Conservation (phyloP, 2,797 vertebrate species). For the Eupleurogrammus muticus region DNA sequence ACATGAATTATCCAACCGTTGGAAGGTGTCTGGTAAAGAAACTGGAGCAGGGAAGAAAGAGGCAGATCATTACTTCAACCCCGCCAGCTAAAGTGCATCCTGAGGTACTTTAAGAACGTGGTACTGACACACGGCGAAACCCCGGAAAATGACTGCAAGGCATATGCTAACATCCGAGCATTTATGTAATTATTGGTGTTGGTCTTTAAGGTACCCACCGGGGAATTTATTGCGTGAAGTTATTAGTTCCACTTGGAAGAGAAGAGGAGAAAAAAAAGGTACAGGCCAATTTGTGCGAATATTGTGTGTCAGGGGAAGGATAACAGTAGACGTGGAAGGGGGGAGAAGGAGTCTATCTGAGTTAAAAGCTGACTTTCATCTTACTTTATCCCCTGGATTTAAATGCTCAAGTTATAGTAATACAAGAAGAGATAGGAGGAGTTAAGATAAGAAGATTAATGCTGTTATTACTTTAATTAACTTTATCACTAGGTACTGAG, state of each 20-base stretch:
- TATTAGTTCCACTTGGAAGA: constrained; percentile 71
- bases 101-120: constrained; percentile 42
- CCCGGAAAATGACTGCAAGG: constrained; percentile 61
- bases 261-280: constrained; percentile 29
- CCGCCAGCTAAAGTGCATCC: constrained; percentile 41
- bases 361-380: constrained; percentile 44
- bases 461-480: background rate
- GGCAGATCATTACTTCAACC: constrained; percentile 52
- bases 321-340: constrained; percentile 25
- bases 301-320: constrained; percentile 46
- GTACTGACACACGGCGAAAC: constrained; percentile 53
- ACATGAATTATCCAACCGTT: constrained; percentile 38
- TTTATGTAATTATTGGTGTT: constrained; percentile 74
- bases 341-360: background rate
- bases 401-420: constrained; percentile 27
- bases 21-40: constrained; percentile 37
- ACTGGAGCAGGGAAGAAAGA: constrained; percentile 46
- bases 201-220: constrained; percentile 65
- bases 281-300: constrained; percentile 46
- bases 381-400: constrained; percentile 35
- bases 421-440: background rate
- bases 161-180: constrained; percentile 58
- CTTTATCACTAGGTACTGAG: background rate
- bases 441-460: constrained; percentile 17
- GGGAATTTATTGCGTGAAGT: constrained; percentile 68